These are phyloP conservation scores for Pantelozetes paolii DNA, from an alignment of 2,888 invertebrate species.

Conservation along the genomic window DNA sequence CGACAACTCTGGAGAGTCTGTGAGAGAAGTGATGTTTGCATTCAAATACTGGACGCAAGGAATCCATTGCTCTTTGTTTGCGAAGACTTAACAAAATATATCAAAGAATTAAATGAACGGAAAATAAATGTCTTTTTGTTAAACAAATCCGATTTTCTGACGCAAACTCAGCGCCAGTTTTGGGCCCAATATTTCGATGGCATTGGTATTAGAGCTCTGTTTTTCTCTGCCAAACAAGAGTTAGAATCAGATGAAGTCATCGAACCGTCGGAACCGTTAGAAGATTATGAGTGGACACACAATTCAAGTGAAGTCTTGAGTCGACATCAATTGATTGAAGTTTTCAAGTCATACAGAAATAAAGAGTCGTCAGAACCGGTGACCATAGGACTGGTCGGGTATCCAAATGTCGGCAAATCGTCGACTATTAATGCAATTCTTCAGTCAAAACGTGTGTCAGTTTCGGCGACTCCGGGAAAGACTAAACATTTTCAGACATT, in stretches of 20 bases:
- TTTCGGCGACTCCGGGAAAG: slow-evolving; percentile 97
- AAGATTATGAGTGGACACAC: slow-evolving; percentile 26
- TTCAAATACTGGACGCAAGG: slow-evolving; percentile 92
- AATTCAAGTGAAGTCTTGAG: slow-evolving; percentile 44
- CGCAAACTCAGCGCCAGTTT: slow-evolving; percentile 64
- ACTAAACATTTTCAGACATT: slow-evolving; percentile 96
- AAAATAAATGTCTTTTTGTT: slow-evolving; percentile 79
- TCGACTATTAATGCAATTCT: slow-evolving; percentile 94
- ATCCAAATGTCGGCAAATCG: slow-evolving; percentile 99
- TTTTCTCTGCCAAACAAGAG: slow-evolving; percentile 75
- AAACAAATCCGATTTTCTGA: slow-evolving; percentile 93
- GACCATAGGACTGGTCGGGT: slow-evolving; percentile 66
- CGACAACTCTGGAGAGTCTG: slow-evolving; percentile 96
- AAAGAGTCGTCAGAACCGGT: slow-evolving; percentile 18
- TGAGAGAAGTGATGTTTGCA: slow-evolving; percentile 85
- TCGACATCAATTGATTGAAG: slow-evolving; percentile 63
- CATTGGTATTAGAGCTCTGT: slow-evolving; percentile 68
- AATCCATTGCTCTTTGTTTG: slow-evolving; percentile 91
- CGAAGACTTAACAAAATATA: slow-evolving; percentile 82
- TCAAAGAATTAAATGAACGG: slow-evolving; percentile 65
- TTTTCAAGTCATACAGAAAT: slow-evolving; percentile 64
- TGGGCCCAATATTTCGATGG: slow-evolving; percentile 82
- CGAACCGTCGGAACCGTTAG: slow-evolving; percentile 42
- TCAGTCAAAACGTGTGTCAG: slow-evolving; percentile 71
- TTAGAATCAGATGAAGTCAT: slow-evolving; percentile 44